phyloP scores from a whole-genome alignment of 2,888 invertebrate genomes.

The Dioctria linearis region DNA sequence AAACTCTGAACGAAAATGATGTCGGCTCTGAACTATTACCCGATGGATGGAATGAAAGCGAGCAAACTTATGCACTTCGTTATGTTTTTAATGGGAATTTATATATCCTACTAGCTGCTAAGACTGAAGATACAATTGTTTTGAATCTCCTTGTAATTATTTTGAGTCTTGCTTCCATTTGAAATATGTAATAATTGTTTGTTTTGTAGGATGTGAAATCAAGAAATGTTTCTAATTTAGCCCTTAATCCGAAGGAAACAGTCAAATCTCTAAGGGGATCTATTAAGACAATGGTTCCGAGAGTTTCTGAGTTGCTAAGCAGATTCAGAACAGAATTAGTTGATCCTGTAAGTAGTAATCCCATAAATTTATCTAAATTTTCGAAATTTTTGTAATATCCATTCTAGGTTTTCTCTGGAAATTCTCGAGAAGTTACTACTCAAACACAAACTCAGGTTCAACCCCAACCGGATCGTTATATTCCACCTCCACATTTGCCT shows the following conservation, averaged over 20 bases:
- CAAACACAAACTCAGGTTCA: constrained; percentile 63
- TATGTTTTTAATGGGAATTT: constrained; percentile 80
- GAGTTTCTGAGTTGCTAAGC: constrained; percentile 75
- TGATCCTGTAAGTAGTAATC: constrained; percentile 72
- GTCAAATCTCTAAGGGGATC: constrained; percentile 75
- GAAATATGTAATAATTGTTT: neutral
- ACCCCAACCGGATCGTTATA: neutral
- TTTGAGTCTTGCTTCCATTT: neutral
- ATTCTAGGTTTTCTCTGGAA: constrained; percentile 66
- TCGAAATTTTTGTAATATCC: constrained; percentile 3
- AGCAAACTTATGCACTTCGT: constrained; percentile 79
- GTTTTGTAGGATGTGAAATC: constrained; percentile 64
- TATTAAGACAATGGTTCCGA: constrained; percentile 78
- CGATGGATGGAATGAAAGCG: constrained; percentile 80
- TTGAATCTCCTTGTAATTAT: constrained; percentile 77
- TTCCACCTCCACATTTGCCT: constrained; percentile 44
- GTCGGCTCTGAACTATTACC: constrained; percentile 81
- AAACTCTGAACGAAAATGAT: constrained; percentile 75
- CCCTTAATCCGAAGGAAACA: constrained; percentile 74
- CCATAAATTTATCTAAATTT: too few relatives aligned
- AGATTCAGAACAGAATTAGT: constrained; percentile 78
- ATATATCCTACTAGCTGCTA: constrained; percentile 77
- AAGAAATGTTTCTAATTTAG: constrained; percentile 76
- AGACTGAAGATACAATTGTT: constrained; percentile 76
- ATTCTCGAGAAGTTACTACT: constrained; percentile 66